Evolutionary conservation across 1,140 invertebrate species (phyloP).

Genomic region (Hylaeus anthracinus): DNA sequence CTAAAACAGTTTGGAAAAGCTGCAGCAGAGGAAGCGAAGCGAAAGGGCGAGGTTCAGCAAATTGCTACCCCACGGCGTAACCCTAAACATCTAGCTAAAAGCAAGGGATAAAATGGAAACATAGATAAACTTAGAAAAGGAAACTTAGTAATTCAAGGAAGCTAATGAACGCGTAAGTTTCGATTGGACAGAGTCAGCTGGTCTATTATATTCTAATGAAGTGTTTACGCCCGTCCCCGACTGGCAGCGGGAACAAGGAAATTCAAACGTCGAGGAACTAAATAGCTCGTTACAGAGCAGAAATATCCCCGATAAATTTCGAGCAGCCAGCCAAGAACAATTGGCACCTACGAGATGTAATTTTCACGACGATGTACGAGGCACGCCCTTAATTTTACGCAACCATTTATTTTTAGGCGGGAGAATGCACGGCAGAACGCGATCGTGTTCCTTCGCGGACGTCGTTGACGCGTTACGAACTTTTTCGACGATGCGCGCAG

Average conservation of each 20-base stretch:
- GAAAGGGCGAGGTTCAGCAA: too few relatives aligned
- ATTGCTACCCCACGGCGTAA: too few relatives aligned
- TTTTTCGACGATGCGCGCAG: not conserved
- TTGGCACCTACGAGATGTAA: slow-evolving; percentile 29
- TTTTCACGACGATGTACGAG: not conserved
- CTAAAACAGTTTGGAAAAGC: too few relatives aligned
- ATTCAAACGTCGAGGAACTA: not conserved
- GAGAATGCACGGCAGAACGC: not conserved
- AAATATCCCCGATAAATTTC: slow-evolving; percentile 30
- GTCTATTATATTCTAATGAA: too few relatives aligned
- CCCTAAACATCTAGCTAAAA: too few relatives aligned
- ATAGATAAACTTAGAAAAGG: too few relatives aligned
- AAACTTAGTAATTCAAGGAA: too few relatives aligned
- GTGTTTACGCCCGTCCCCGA: not conserved
- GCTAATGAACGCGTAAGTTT: too few relatives aligned
- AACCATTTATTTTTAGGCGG: slow-evolving; percentile 34
- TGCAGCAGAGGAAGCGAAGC: too few relatives aligned
- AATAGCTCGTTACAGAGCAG: not conserved
- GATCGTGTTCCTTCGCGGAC: not conserved
- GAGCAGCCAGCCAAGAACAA: slow-evolving; percentile 22
- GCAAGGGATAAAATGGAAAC: too few relatives aligned
- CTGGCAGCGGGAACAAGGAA: not conserved
- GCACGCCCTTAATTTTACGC: slow-evolving; percentile 26
- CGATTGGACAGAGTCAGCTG: too few relatives aligned
- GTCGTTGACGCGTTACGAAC: not conserved